Evolutionary conservation across 2,888 invertebrate species (phyloP).

Genomic region (Dryocosmus kuriphilus): DNA sequence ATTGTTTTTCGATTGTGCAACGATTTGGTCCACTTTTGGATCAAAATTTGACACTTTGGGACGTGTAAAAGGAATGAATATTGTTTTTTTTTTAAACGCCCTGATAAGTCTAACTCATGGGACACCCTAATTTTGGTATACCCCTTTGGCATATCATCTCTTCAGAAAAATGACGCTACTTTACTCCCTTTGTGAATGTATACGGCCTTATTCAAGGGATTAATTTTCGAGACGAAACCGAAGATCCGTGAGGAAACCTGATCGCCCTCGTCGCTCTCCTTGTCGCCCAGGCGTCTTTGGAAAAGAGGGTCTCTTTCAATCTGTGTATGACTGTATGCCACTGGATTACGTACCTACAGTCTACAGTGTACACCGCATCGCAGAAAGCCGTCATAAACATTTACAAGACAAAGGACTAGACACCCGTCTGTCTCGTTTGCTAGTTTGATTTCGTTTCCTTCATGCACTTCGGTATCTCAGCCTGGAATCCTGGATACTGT

Average conservation of each 20-base stretch:
- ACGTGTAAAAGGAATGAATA: too few relatives aligned
- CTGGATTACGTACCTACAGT: constrained; percentile 32
- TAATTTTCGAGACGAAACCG: constrained; percentile 37
- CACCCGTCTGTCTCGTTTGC: background rate
- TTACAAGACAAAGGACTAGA: background rate
- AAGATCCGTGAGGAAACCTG: constrained; percentile 31
- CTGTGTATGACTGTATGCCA: constrained; percentile 44
- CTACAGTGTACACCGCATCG: background rate
- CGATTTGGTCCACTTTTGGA: too few relatives aligned
- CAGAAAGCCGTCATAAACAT: constrained; percentile 13
- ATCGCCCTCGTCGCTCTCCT: constrained; percentile 23
- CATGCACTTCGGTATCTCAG: too few relatives aligned
- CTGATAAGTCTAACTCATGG: too few relatives aligned
- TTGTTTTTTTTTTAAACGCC: too few relatives aligned
- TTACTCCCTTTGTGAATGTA: background rate
- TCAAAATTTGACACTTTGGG: too few relatives aligned
- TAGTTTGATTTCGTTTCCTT: too few relatives aligned
- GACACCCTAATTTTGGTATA: background rate
- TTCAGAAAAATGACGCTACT: constrained; percentile 2
- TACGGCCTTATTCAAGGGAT: constrained; percentile 15
- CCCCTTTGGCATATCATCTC: background rate
- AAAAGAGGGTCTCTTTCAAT: constrained; percentile 36
- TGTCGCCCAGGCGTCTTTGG: constrained; percentile 18
- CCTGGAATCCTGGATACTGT: too few relatives aligned
- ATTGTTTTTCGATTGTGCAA: too few relatives aligned